These are phyloP conservation scores for Cheilosia scutellata DNA, from an alignment of 2,888 invertebrate genomes.

Conservation along the genomic window DNA sequence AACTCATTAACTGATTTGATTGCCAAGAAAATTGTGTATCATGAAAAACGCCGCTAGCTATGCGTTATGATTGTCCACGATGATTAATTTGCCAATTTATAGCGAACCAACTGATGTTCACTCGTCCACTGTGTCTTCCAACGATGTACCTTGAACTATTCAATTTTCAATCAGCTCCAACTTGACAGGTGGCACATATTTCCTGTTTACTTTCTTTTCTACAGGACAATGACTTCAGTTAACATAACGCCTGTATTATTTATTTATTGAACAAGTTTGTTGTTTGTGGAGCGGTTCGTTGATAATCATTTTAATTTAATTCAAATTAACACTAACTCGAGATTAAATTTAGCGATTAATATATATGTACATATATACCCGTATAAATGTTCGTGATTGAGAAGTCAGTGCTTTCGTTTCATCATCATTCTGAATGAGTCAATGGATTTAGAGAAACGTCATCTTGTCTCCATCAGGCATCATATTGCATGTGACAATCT, in stretches of 20 bases:
- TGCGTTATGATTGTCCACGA: not conserved
- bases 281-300: slow-evolving; percentile 3
- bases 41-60: not conserved
- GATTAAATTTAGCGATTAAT: not conserved
- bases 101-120: too few species aligned
- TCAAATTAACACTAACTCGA: slow-evolving; percentile 22
- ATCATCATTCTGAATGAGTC: not conserved
- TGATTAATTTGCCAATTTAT: not conserved
- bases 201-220: too few species aligned
- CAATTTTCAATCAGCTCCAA: too few species aligned
- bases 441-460: not conserved
- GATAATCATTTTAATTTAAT: slow-evolving; percentile 1
- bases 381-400: too few species aligned
- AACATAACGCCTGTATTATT: not conserved
- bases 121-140: not conserved
- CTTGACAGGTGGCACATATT: too few species aligned
- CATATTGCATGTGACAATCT: slow-evolving; percentile 28
- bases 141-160: not conserved
- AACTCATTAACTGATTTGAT: slow-evolving; percentile 19
- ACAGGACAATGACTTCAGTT: slow-evolving; percentile 3
- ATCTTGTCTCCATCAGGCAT: not conserved
- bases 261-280: not conserved
- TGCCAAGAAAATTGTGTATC: not conserved
- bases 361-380: too few species aligned
- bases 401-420: not conserved